Base-by-base conservation (phyloP, 2,797 vertebrate genomes). In the Cheirogaleus major region DNA sequence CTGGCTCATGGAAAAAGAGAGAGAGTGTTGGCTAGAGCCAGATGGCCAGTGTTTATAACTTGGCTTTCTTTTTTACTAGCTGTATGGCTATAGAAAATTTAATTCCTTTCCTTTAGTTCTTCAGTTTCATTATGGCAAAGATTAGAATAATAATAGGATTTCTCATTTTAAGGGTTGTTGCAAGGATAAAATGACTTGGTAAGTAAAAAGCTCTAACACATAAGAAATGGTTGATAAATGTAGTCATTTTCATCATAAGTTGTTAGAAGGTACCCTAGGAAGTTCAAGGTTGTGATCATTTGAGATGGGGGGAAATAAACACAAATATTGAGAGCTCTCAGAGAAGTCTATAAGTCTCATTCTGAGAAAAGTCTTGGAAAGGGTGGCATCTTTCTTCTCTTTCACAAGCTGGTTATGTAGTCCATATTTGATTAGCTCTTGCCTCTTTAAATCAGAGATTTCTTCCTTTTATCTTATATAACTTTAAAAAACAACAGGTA, bases 61-160 rank as follows among this genome's bases (percentile, higher is more conserved):
- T 70, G 22, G 18, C 30, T 89, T 0, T 41, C 32, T 27, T 81
- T 75, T 20, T 84, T 90, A 72, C 25, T 76, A 63, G 32, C 18
- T 65, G 1, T 67, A 32, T 70, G 20, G 4, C 32, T 69, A 25
- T 38, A 35, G 43, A 93, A 75, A 83, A 79, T 38, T 57, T 73
- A 83, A 57, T 84, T 79, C 80, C 14, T 67, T 70, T 89, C 8
- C 3, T 69, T 78, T 59, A 23, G 2, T 81, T 85, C 27, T n/a
- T 69, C 13, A 25, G 10, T 50, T 57, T 70, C 30, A 75, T 91
- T 67, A 78, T 27, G 23, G 15, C 2, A 79, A 95, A 97, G 72
- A 69, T 50, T 10, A 76, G 13, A n/a, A 59, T 69, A 45, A 48
- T 30, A 41, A 41, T 57, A 61, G 3, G 4, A 90, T 65, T 70